phyloP scores from a whole-genome alignment of 2,797 vertebrate species.

The Myripristis murdjan region DNA sequence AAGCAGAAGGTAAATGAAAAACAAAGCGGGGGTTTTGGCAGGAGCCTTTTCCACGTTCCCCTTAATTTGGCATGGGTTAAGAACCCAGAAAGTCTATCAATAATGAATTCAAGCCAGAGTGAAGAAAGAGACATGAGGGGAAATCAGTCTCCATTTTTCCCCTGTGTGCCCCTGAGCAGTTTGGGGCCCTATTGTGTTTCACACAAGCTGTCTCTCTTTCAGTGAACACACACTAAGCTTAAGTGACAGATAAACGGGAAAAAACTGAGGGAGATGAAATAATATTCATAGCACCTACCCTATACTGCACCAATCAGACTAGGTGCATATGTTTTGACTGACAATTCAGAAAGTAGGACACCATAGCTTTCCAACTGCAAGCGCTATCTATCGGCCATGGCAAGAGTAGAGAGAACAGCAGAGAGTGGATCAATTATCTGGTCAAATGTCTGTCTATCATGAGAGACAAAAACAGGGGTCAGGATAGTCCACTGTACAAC shows the following conservation, averaged over 20 bases:
- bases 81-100: conserved; percentile 72
- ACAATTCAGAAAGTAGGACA: conserved; percentile 65
- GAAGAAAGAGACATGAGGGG: conserved; percentile 55
- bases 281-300: conserved; percentile 45
- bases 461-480: conserved; percentile 43
- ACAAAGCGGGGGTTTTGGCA: conserved; percentile 81
- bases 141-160: conserved; percentile 71
- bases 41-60: conserved; percentile 72
- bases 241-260: conserved; percentile 65
- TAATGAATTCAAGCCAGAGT: conserved; percentile 76
- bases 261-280: conserved; percentile 45
- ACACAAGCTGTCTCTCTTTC: conserved; percentile 50
- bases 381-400: conserved; percentile 51
- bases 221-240: conserved; percentile 43
- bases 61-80: conserved; percentile 80
- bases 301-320: conserved; percentile 27
- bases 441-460: conserved; percentile 45
- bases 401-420: no score
- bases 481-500: conserved; percentile 35
- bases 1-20: conserved; percentile 81
- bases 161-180: conserved; percentile 60
- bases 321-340: conserved; percentile 29
- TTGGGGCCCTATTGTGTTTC: conserved; percentile 65
- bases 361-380: conserved; percentile 41
- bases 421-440: conserved; percentile 67